phyloP scores from a whole-genome alignment of 2,113 vertebrate species.

The Vidua chalybeata region DNA sequence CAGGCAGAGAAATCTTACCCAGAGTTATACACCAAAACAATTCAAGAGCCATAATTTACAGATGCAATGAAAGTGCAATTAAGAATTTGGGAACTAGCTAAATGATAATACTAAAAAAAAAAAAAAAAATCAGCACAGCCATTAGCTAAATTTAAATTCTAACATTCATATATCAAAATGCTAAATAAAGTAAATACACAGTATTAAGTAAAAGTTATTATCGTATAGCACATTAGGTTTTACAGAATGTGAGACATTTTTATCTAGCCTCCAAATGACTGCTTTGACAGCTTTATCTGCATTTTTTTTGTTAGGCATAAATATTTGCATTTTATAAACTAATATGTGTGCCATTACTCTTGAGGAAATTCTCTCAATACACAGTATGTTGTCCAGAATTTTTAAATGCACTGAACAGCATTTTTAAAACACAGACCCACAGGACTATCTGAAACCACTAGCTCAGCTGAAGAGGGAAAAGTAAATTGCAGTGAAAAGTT shows the following conservation, averaged over 20 bases:
- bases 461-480: neutral
- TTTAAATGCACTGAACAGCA: neutral
- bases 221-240: neutral
- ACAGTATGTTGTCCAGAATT: neutral
- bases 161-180: neutral
- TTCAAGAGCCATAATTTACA: neutral
- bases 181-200: neutral
- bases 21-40: neutral
- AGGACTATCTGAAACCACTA: neutral
- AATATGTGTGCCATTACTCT: neutral
- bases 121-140: neutral
- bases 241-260: neutral
- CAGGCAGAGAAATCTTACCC: neutral
- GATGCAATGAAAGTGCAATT: neutral
- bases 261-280: neutral
- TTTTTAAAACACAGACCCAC: neutral
- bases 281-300: neutral
- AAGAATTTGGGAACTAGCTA: neutral
- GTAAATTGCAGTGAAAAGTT: neutral
- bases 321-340: constrained; percentile 31
- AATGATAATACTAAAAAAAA: neutral
- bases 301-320: neutral
- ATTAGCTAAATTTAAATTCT: neutral
- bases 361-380: constrained; percentile 11
- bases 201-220: neutral